Evolutionary conservation across 2,888 invertebrate genomes (phyloP).

Genomic region (Erannis defoliaria): DNA sequence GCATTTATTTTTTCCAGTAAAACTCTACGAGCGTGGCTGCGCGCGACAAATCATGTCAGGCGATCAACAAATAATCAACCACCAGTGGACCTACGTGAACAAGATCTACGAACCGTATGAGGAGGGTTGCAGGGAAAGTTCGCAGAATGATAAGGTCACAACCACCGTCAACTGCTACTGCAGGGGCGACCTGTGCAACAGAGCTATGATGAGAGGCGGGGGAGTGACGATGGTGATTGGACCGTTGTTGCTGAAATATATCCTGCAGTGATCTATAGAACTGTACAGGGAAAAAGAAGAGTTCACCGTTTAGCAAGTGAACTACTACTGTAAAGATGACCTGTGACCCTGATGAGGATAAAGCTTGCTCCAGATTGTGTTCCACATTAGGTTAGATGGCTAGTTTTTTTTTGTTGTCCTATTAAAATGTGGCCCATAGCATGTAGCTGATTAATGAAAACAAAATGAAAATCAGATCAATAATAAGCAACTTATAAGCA

Average conservation of each 20-base stretch:
- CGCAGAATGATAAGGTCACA: slow-evolving; percentile 83
- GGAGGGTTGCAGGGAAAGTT: slow-evolving; percentile 88
- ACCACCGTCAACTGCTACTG: slow-evolving; percentile 91
- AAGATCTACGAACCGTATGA: slow-evolving; percentile 89
- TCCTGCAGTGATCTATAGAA: background rate
- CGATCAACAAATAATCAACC: slow-evolving; percentile 83
- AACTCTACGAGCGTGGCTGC: slow-evolving; percentile 87
- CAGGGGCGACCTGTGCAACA: slow-evolving; percentile 90
- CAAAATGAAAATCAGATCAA: too few relatives aligned
- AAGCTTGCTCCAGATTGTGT: too few relatives aligned
- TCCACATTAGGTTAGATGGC: too few relatives aligned
- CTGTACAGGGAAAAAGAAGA: background rate
- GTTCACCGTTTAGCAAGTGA: too few relatives aligned
- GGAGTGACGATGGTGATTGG: background rate
- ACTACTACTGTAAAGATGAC: too few relatives aligned
- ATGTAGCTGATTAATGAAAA: too few relatives aligned
- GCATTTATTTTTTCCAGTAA: slow-evolving; percentile 54
- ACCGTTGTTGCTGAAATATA: slow-evolving; percentile 7
- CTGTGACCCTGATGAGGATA: too few relatives aligned
- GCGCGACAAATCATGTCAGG: slow-evolving; percentile 89
- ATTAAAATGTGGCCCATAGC: too few relatives aligned
- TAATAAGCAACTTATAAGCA: too few relatives aligned
- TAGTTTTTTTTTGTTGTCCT: too few relatives aligned
- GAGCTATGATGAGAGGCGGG: slow-evolving; percentile 46
- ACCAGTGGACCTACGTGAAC: slow-evolving; percentile 87